A percentile compares a stretch with the other conserved stretches of the same genome.
Conservation (phyloP, 2,113 vertebrate species). For the Gymnobelideus leadbeateri region DNA sequence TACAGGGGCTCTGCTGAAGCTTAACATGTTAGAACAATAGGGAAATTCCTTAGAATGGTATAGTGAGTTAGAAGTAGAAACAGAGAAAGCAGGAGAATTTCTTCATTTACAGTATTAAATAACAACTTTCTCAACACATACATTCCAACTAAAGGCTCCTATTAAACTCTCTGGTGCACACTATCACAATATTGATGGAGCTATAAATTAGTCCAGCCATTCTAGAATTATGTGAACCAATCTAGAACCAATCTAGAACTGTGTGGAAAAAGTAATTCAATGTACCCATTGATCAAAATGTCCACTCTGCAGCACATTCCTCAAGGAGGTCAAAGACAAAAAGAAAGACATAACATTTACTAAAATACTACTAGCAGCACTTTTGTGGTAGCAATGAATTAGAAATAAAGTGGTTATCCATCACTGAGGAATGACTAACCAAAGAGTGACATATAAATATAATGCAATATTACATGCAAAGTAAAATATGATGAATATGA, state of each 20-base stretch:
- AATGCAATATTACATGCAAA: neutral
- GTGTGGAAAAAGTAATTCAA: neutral
- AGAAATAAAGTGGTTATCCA: neutral
- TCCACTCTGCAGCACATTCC: neutral
- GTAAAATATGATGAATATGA: neutral
- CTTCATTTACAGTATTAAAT: constrained; percentile 36
- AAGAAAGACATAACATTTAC: neutral
- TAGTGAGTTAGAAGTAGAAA: constrained; percentile 46
- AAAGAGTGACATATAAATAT: neutral
- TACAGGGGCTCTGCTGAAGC: constrained; percentile 72
- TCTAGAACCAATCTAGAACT: neutral
- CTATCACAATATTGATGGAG: neutral
- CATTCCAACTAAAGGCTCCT: constrained; percentile 10
- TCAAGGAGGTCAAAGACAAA: neutral
- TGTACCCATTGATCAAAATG: neutral
- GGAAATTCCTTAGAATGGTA: constrained; percentile 49
- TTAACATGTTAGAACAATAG: constrained; percentile 65
- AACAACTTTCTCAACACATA: constrained; percentile 52
- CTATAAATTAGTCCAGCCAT: neutral
- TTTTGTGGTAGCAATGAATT: neutral
- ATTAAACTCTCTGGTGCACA: constrained; percentile 20
- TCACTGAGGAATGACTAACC: neutral
- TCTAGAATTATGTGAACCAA: neutral
- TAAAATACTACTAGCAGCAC: neutral
- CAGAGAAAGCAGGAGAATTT: constrained; percentile 38